Percentiles rank a stretch among this genome's conserved stretches.
Conservation (phyloP, 2,113 vertebrate genomes). For the Prochilodus magdalenae region DNA sequence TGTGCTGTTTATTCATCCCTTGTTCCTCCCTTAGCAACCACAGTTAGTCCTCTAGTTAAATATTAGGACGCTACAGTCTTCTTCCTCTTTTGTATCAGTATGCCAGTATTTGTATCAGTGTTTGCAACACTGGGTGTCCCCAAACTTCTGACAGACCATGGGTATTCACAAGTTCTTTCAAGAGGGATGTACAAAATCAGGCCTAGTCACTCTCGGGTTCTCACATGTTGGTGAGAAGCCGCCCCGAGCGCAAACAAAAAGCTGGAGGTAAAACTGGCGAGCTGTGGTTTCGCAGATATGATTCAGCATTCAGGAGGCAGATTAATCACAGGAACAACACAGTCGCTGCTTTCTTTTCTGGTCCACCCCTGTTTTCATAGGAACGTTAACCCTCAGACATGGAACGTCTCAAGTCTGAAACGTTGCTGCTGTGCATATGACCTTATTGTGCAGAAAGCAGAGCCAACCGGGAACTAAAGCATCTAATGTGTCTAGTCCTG, state of each 20-base stretch:
- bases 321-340: constrained; percentile 55
- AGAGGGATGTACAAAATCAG: constrained; percentile 27
- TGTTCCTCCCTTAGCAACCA: too few relatives aligned
- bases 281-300: constrained; percentile 45
- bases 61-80: too few relatives aligned
- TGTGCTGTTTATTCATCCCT: too few relatives aligned
- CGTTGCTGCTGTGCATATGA: not conserved
- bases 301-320: constrained; percentile 59
- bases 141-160: not conserved
- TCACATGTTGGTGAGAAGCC: constrained; percentile 28
- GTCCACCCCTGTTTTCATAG: constrained; percentile 54
- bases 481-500: too few relatives aligned
- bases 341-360: constrained; percentile 37
- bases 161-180: constrained; percentile 30
- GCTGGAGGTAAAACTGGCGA: constrained; percentile 25
- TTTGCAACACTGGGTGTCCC: too few relatives aligned
- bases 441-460: too few relatives aligned
- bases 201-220: constrained; percentile 11
- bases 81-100: too few relatives aligned
- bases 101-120: too few relatives aligned
- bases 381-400: not conserved
- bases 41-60: too few relatives aligned
- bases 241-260: constrained; percentile 34
- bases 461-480: too few relatives aligned
- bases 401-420: not conserved